Base-by-base conservation (phyloP, 2,888 invertebrate genomes). In the Apamea anceps region DNA sequence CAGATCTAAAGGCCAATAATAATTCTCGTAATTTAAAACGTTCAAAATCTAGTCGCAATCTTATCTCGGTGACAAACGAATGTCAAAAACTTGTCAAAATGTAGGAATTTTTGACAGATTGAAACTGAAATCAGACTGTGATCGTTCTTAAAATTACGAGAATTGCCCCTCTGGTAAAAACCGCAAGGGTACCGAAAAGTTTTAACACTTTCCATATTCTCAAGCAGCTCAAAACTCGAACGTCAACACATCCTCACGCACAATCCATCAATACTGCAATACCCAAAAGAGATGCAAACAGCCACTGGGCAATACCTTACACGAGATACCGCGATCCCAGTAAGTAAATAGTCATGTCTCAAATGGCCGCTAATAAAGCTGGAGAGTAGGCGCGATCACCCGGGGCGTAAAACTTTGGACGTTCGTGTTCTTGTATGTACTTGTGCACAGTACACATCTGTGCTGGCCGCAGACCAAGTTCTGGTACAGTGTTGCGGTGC, bases 311-410 rank as follows among this genome's bases (percentile, higher is more conserved):
- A 91, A 90, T 90, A 91, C 92, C 88, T 89, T 88, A 91, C 91
- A 90, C 86, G 91, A 87, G 81, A 90, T 91, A 90, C 88, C 89
- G 86, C 87, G 90, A 90, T 88, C 92, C 87, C 90, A 86, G 90
- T 96, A 95, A 96, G 96, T 96, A 96, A 96, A 96, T 96, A 96
- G 93, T 95, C 96, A 90, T 96, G 96, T 96, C 93, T 94, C 94
- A 93, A 32, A 94, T 95, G 92, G 92, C 91, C 95, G 94, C 94
- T 95, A 95, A 96, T 96, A 96, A 96, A 94, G 93, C 80, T 45
- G 82, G 94, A 91, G 92, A 90, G 93, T 94, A 95, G 95, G 95
- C 95, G 92, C 93, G 90, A 89, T 91, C 89, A 93, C 96, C 93
- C 90, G 93, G 88, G 95, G 96, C 96, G 93, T 92, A 94, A 95